Conservation (phyloP, 2,113 vertebrate species). For the Rattus rattus region DNA sequence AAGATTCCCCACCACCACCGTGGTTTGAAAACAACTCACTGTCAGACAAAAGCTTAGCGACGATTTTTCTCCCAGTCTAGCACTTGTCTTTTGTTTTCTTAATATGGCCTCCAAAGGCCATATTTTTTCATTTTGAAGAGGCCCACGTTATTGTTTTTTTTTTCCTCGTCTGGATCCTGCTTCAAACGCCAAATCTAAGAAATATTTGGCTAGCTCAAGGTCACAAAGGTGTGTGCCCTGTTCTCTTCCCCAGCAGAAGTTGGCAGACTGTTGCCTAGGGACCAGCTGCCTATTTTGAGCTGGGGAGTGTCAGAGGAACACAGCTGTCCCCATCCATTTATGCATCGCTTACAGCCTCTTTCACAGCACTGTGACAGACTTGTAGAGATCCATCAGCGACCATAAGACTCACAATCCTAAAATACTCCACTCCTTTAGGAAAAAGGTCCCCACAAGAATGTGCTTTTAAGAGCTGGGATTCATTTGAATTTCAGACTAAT, state of each 20-base stretch:
- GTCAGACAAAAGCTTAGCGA: neutral
- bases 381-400: neutral
- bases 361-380: neutral
- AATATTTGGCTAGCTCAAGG: neutral
- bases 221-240: neutral
- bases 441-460: neutral
- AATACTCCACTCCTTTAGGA: neutral
- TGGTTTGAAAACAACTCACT: neutral
- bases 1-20: neutral
- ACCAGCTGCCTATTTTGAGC: neutral
- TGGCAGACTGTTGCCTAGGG: neutral
- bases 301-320: neutral
- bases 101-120: neutral
- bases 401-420: neutral
- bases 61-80: neutral
- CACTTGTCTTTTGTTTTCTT: neutral
- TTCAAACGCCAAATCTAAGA: neutral
- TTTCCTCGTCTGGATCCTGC: neutral
- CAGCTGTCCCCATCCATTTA: neutral
- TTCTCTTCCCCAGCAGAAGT: neutral
- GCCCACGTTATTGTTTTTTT: neutral
- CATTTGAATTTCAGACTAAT: neutral
- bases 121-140: neutral
- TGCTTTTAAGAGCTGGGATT: neutral
- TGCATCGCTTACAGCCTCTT: neutral